These are phyloP conservation scores for Melieria omissa DNA, from an alignment of 2,888 invertebrate species.

Conservation along the genomic window DNA sequence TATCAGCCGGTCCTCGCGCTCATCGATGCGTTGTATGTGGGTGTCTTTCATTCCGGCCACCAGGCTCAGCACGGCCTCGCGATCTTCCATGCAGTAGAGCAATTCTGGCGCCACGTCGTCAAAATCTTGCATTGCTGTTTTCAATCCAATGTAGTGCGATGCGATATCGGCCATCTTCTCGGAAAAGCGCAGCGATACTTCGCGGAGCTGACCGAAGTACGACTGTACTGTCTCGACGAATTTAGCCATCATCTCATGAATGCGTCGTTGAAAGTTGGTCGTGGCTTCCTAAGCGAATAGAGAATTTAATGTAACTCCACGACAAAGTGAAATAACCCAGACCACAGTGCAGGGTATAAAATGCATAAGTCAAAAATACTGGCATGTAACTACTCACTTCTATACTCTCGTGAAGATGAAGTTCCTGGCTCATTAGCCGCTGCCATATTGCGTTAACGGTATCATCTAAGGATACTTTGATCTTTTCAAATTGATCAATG, in stretches of 20 bases:
- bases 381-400: constrained; percentile 71
- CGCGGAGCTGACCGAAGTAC: constrained; percentile 73
- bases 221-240: constrained; percentile 74
- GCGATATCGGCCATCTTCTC: constrained; percentile 59
- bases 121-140: constrained; percentile 53
- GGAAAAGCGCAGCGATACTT: constrained; percentile 70
- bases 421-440: constrained; percentile 64
- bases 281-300: constrained; percentile 72
- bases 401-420: constrained; percentile 78
- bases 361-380: no score
- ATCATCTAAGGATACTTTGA: constrained; percentile 55
- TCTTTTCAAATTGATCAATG: constrained; percentile 65
- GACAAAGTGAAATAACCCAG: background rate
- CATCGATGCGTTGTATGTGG: constrained; percentile 81
- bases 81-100: constrained; percentile 70
- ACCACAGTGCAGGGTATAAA: no score
- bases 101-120: constrained; percentile 57
- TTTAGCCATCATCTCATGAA: constrained; percentile 77
- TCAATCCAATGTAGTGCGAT: constrained; percentile 54
- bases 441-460: constrained; percentile 68
- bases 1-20: constrained; percentile 79
- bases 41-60: constrained; percentile 76
- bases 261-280: constrained; percentile 78
- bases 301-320: background rate
- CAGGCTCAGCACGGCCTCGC: constrained; percentile 73